Base-by-base conservation (phyloP, 2,113 vertebrate genomes). In the Pterocles burchelli region DNA sequence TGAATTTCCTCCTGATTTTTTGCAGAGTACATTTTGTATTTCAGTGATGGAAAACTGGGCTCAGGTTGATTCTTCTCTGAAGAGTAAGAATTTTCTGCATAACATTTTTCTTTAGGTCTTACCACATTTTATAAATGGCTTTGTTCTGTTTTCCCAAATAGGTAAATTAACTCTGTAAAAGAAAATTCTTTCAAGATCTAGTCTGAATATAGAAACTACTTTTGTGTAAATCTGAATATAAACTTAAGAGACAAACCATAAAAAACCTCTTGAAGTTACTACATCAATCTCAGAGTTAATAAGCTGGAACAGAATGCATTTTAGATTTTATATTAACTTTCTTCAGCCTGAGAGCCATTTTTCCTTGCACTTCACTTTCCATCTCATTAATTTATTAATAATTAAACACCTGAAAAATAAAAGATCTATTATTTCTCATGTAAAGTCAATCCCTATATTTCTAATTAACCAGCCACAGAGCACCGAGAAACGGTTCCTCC, bases 331-430 rank as follows among this genome's bases (percentile, higher is more conserved):
- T 90, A 95, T 97, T 96, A 96, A 96, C 82, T 91, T 92, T 49
- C 48, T 95, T 91, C 74, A 84, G 89, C 67, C 58, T 66, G 81
- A 88, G 71, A 89, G 75, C 65, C 77, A 43, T 94, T 94, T 92
- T 88, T 89, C n/a, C 71, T 86, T 79, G 54, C 68, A 57, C n/a
- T 84, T 84, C 72, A 41, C 87, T 95, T 97, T 97, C 89, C 91
- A 84, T 88, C 62, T 91, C 88, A 97, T 96, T 97, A 94, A 81
- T 90, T 90, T 90, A 93, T 97, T 96, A 97, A 97, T 97, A 96
- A 96, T 97, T 95, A 96, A 96, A 85, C 78, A 90, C 31, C 36
- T 92, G 73, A 86, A 95, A 88, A 96, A 88, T 86, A 95, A 94
- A 90, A 91, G 72, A 72, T 84, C 71, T 91, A 8, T 90, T 96